Evolutionary conservation across 2,113 vertebrate species (phyloP), one percentile per base, ranked within the genome.

Genomic region (Puffinus mauretanicus): DNA sequence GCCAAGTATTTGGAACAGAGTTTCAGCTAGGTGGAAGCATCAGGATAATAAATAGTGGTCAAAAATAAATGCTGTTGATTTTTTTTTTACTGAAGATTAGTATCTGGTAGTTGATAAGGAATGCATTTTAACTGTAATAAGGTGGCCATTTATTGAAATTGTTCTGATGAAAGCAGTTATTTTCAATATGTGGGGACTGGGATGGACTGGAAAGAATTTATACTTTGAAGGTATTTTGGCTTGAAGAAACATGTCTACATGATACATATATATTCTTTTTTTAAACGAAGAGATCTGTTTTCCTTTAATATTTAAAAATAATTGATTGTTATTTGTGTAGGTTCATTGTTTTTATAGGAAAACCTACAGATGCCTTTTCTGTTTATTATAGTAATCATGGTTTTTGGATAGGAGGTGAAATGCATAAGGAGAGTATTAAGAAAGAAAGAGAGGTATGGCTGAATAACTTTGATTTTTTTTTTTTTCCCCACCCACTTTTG

Each of bases 371-470:
- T 95, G 30, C 32, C 47, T 86, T 83, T 97, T 92, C 92, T 90
- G 46, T 90, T 92, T 90, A 75, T 78, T 84, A 42, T 30, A 96
- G 34, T 86, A 93, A 84, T 90, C 17, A 58, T 61, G 88, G 88
- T 92, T 93, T 91, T 87, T 88, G 20, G 44, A 69, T 86, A 73
- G 55, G 58, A 95, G 58, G 44, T 69, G 76, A 93, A 97, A 72
- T 88, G n/a, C 96, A 93, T 96, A 94, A 95, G 97, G 97, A 96
- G 93, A 86, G 55, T 96, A 93, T 98, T 98, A 98, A 64, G 62
- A 86, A 93, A 86, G 61, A 96, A 86, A 81, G 86, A 91, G 82
- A 93, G 13, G 52, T 97, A 96, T 86, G 84, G 89, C 92, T 95
- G 87, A 93, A 78, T 91, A 96, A 94, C 97, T 98, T 97, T 95